Percentiles rank a stretch among this genome's conserved stretches.
These are phyloP conservation scores for Arge pagana DNA, from an alignment of 2,888 invertebrate species.

Conservation along the genomic window DNA sequence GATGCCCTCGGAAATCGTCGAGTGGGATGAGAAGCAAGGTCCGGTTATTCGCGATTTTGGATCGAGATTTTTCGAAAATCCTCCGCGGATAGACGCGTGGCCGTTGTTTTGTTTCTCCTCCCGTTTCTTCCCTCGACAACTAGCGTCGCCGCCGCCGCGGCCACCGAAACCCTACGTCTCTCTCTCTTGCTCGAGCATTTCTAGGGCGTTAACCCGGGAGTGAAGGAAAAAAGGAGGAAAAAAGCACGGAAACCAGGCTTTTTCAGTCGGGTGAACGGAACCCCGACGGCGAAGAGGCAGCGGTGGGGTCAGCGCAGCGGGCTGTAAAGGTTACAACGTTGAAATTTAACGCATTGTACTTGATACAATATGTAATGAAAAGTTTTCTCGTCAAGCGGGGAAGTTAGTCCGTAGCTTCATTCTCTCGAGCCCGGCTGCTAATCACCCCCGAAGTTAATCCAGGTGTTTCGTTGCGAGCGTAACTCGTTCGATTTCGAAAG, in stretches of 20 bases:
- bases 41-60: too few relatives aligned
- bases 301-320: slow-evolving; percentile 16
- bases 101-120: too few relatives aligned
- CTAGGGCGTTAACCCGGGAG: slow-evolving; percentile 17
- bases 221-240: not conserved
- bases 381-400: slow-evolving; percentile 42
- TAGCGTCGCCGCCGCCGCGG: not conserved
- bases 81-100: too few relatives aligned
- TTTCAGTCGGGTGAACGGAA: slow-evolving; percentile 28
- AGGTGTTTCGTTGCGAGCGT: too few relatives aligned
- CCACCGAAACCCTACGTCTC: slow-evolving; percentile 6
- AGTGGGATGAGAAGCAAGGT: too few relatives aligned
- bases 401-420: too few relatives aligned
- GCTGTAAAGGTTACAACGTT: not conserved
- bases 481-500: too few relatives aligned
- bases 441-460: too few relatives aligned
- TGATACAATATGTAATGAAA: slow-evolving; percentile 41
- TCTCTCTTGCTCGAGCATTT: too few relatives aligned
- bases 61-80: too few relatives aligned
- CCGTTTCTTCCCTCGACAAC: slow-evolving; percentile 22
- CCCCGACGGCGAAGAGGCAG: slow-evolving; percentile 27
- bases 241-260: slow-evolving; percentile 19
- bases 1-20: too few relatives aligned
- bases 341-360: slow-evolving; percentile 21
- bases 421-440: too few relatives aligned